Base-by-base conservation (phyloP, 2,797 vertebrate genomes). In the Chaenodraco wilsoni region DNA sequence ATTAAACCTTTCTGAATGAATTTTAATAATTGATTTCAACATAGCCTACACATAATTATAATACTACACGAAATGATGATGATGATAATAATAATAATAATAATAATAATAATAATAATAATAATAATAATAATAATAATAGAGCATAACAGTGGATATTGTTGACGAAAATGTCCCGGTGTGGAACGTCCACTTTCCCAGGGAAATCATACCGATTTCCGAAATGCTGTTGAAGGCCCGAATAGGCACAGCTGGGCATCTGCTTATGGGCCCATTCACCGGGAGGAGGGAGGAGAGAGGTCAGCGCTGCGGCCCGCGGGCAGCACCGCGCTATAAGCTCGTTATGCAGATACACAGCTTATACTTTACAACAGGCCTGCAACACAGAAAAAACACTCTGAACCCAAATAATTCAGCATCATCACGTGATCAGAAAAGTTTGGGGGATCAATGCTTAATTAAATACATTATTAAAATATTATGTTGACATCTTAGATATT, bases 181-280 rank as follows among this genome's bases (percentile, higher is more conserved):
- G 33, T 71, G 43, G 72, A 84, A 84, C 86, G 82, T 82, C 83
- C 85, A 81, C 91, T 94, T 96, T 96, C 95, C 94, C 95, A 95
- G 93, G 93, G 90, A 96, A 95, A 96, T 96, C 95, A 96, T 93
- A 95, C 92, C 91, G 91, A 96, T 96, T 96, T 96, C 92, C 89
- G 87, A 95, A 94, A 91, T 95, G 94, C 94, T 91, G 94, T 94
- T 96, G 95, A 95, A 95, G 96, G 94, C 91, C 94, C 93, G 91
- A 94, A 90, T 93, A 92, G 93, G 93, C 95, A 94, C 96, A 95
- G 95, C 94, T 93, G 96, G 95, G 87, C 89, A 87, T 83, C 92
- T 93, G 91, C 93, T 94, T 85, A 79, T 87, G 94, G 91, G 74
- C 83, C 94, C 84, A 92, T 94, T 95, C 93, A 95, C 92, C 86